A percentile compares a stretch with the other conserved stretches of the same genome.
phyloP scores from a whole-genome alignment of 2,888 invertebrate species.

The Zootermopsis nevadensis region DNA sequence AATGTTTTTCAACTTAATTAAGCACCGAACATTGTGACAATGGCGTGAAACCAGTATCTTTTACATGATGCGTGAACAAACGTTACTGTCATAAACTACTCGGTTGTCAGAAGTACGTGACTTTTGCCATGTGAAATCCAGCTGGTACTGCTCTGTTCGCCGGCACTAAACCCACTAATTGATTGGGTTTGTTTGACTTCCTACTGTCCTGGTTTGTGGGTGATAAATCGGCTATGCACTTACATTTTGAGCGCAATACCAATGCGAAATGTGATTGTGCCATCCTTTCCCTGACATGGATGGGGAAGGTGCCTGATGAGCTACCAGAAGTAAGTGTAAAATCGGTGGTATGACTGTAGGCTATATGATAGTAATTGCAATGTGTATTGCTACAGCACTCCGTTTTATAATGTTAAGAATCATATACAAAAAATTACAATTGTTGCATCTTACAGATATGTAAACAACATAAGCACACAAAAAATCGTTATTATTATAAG shows the following conservation, averaged over 20 bases:
- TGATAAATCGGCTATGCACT: slow-evolving; percentile 76
- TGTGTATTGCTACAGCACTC: too few species aligned
- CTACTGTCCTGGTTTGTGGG: slow-evolving; percentile 2
- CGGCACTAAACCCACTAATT: neutral
- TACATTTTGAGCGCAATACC: slow-evolving; percentile 93
- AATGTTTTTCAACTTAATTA: neutral
- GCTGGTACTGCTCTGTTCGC: neutral
- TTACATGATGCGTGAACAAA: neutral
- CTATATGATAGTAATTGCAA: neutral
- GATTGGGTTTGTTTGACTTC: neutral
- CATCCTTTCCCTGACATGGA: slow-evolving; percentile 95
- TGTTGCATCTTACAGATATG: too few species aligned
- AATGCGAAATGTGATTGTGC: slow-evolving; percentile 96
- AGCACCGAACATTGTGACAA: neutral
- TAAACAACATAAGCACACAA: too few species aligned
- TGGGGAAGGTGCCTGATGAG: slow-evolving; percentile 97
- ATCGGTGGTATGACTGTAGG: neutral
- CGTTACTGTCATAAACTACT: neutral
- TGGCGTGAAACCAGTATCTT: neutral
- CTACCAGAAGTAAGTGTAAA: slow-evolving; percentile 81
- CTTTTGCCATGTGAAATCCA: slow-evolving; percentile 16
- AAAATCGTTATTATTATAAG: too few species aligned
- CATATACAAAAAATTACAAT: too few species aligned
- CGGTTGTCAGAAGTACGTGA: neutral
- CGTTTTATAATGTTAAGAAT: too few species aligned